phyloP scores from a whole-genome alignment of 1,140 invertebrate genomes.

The Drosophila sulfurigaster region DNA sequence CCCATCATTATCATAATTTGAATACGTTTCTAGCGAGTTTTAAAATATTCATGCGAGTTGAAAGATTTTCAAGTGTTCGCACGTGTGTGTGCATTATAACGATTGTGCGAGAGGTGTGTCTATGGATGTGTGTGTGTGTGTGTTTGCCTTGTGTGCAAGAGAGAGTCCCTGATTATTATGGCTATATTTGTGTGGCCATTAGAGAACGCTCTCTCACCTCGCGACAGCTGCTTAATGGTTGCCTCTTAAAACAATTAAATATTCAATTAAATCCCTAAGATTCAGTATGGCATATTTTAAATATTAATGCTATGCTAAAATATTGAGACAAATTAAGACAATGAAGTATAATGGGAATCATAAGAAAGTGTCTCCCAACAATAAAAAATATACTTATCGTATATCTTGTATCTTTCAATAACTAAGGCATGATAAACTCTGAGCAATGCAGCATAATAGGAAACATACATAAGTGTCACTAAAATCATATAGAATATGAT shows the following conservation, averaged over 20 bases:
- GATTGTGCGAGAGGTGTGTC: slow-evolving; percentile 5
- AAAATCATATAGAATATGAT: too few relatives aligned
- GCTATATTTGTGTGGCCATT: slow-evolving; percentile 53
- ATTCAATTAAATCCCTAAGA: neutral
- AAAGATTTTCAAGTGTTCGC: slow-evolving; percentile 68
- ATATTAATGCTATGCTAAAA: neutral
- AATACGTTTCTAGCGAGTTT: slow-evolving; percentile 65
- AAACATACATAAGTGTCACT: too few relatives aligned
- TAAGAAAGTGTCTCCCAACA: too few relatives aligned
- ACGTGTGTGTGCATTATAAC: slow-evolving; percentile 67
- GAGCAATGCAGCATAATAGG: too few relatives aligned
- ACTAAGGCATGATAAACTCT: too few relatives aligned
- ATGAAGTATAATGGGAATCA: too few relatives aligned
- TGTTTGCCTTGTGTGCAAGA: slow-evolving; percentile 16
- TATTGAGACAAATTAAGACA: neutral
- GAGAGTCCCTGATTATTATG: slow-evolving; percentile 51
- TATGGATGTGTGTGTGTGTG: too few relatives aligned
- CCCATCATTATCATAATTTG: slow-evolving; percentile 80
- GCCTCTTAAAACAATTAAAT: slow-evolving; percentile 10
- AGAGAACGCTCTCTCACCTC: neutral
- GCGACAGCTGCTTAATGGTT: slow-evolving; percentile 13
- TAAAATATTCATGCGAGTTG: slow-evolving; percentile 78
- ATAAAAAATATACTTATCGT: too few relatives aligned
- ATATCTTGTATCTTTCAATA: too few relatives aligned
- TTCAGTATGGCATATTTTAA: neutral